phyloP scores from a whole-genome alignment of 2,797 vertebrate species.

The Gypaetus barbatus region DNA sequence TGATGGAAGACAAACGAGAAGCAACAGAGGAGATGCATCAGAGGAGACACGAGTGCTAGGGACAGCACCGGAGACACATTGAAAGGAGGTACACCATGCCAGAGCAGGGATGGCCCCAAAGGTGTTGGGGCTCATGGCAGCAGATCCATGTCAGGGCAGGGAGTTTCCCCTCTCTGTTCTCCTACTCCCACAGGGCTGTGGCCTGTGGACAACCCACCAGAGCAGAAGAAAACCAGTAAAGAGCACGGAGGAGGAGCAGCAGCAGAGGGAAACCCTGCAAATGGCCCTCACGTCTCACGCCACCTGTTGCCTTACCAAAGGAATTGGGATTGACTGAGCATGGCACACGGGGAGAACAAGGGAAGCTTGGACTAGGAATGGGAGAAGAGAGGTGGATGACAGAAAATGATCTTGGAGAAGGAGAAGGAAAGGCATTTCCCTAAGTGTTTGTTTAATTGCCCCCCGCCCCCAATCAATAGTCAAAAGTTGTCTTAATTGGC shows the following conservation, averaged over 20 bases:
- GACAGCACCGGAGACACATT: not conserved
- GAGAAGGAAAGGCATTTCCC: not conserved
- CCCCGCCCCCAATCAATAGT: not conserved
- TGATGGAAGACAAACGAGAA: not conserved
- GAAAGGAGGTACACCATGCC: not conserved
- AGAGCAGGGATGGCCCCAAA: not conserved
- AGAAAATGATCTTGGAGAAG: not conserved
- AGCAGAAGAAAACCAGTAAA: not conserved
- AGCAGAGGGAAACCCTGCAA: not conserved
- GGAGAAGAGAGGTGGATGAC: not conserved
- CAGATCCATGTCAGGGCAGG: not conserved
- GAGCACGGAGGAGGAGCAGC: not conserved
- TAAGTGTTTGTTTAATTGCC: not conserved
- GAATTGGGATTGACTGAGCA: accelerated
- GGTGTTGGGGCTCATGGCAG: accelerated
- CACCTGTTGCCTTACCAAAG: not conserved
- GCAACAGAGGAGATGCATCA: not conserved
- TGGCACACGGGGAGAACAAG: not conserved
- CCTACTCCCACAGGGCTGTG: not conserved
- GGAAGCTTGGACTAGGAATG: not conserved
- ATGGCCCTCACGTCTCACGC: accelerated
- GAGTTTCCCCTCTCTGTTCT: not conserved
- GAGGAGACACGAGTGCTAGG: not conserved
- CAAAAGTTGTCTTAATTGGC: not conserved
- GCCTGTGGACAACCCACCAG: not conserved